These are phyloP conservation scores for Omphaloscelis lunosa DNA, from an alignment of 2,888 invertebrate genomes.

Conservation along the genomic window DNA sequence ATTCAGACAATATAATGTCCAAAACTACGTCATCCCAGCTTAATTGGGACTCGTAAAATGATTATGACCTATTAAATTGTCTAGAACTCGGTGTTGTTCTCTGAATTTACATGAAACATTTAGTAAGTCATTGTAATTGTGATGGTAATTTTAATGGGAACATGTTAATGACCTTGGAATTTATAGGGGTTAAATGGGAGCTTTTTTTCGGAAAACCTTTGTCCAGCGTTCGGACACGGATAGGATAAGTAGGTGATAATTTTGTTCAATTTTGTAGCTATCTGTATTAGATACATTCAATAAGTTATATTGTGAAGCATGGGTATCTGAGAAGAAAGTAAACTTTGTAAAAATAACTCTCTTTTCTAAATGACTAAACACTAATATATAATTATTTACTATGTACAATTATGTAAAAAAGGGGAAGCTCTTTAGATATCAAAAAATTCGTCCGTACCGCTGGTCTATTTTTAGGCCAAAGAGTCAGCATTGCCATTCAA, in stretches of 20 bases:
- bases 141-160: slow-evolving; percentile 36
- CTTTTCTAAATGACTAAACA: too few relatives aligned
- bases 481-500: too few relatives aligned
- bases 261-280: neutral
- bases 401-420: too few relatives aligned
- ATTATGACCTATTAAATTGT: slow-evolving; percentile 76
- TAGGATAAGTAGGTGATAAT: neutral
- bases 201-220: neutral
- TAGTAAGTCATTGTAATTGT: slow-evolving; percentile 35
- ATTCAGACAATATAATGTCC: slow-evolving; percentile 62
- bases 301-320: neutral
- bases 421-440: too few relatives aligned
- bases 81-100: slow-evolving; percentile 69
- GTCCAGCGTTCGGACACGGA: neutral
- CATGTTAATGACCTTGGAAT: slow-evolving; percentile 44
- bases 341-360: neutral
- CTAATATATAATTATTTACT: too few relatives aligned
- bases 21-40: slow-evolving; percentile 69
- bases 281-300: too few relatives aligned
- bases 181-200: neutral
- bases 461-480: too few relatives aligned
- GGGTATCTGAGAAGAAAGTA: neutral
- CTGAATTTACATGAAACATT: slow-evolving; percentile 60
- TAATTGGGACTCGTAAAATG: slow-evolving; percentile 74
- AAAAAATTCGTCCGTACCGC: too few relatives aligned